Percentiles rank a stretch among this genome's conserved stretches.
phyloP scores from a whole-genome alignment of 2,113 vertebrate genomes.

The Vireo altiloquus region DNA sequence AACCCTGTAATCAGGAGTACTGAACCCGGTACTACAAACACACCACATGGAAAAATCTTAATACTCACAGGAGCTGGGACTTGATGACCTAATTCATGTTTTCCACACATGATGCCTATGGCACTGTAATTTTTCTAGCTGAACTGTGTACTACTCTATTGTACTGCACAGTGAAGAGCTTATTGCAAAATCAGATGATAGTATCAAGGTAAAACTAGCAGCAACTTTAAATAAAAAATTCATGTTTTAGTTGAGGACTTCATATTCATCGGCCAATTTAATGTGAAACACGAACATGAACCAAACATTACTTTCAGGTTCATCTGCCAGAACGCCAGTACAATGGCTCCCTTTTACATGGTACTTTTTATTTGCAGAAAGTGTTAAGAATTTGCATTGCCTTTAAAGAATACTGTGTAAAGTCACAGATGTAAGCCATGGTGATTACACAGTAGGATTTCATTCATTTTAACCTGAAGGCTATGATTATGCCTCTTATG shows the following conservation, averaged over 20 bases:
- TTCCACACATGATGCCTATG: neutral
- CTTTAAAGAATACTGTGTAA: slow-evolving; percentile 28
- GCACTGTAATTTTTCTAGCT: slow-evolving; percentile 4
- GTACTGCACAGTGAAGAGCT: neutral
- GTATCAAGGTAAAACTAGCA: neutral
- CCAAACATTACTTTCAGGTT: slow-evolving; percentile 3
- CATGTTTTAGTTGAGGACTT: neutral
- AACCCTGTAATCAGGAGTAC: neutral
- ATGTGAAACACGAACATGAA: slow-evolving; percentile 13
- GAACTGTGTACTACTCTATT: neutral
- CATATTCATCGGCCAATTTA: neutral
- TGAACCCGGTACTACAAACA: neutral
- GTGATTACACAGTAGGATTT: slow-evolving; percentile 45
- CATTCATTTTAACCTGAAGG: slow-evolving; percentile 48
- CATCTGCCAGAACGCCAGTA: neutral
- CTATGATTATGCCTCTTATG: slow-evolving; percentile 32
- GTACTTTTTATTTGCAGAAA: slow-evolving; percentile 27
- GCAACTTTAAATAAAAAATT: neutral
- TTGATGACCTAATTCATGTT: slow-evolving; percentile 22
- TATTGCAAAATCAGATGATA: neutral
- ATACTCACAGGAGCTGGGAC: neutral
- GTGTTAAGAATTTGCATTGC: slow-evolving; percentile 41
- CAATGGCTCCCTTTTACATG: neutral
- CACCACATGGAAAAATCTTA: neutral
- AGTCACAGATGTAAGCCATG: slow-evolving; percentile 42